phyloP scores from a whole-genome alignment of 2,113 vertebrate genomes.

The Chinchilla lanigera region DNA sequence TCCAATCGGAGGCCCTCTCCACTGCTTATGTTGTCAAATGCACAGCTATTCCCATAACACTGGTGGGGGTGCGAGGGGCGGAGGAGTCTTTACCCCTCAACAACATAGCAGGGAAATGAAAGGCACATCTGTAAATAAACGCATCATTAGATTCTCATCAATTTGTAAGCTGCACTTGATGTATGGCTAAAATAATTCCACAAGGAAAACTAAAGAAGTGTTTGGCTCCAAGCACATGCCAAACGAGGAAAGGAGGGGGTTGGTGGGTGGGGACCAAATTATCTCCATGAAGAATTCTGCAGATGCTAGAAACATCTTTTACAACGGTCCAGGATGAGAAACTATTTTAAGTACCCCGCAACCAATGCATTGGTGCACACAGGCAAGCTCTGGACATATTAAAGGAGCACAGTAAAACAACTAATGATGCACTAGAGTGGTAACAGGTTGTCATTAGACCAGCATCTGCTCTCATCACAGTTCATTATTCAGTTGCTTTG shows the following conservation, averaged over 20 bases:
- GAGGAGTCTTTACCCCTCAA: conserved; percentile 73
- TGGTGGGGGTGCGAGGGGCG: background rate
- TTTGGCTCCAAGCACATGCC: conserved; percentile 75
- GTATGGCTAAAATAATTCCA: conserved; percentile 89
- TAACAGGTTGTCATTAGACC: conserved; percentile 95
- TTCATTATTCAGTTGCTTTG: conserved; percentile 93
- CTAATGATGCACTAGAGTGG: conserved; percentile 91
- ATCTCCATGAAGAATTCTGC: conserved; percentile 73
- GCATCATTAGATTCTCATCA: conserved; percentile 92
- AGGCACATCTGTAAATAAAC: conserved; percentile 93
- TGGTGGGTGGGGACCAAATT: conserved; percentile 28
- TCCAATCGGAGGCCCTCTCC: conserved; percentile 69
- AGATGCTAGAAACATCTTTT: conserved; percentile 62
- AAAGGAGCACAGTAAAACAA: conserved; percentile 88
- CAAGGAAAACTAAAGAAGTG: conserved; percentile 84
- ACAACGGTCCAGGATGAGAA: conserved; percentile 63
- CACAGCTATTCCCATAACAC: conserved; percentile 21
- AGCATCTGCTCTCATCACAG: conserved; percentile 95
- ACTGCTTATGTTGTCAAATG: conserved; percentile 76
- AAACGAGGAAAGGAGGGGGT: background rate
- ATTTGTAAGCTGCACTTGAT: conserved; percentile 90
- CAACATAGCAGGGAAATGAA: conserved; percentile 85
- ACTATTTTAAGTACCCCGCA: conserved; percentile 83
- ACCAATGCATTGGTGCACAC: conserved; percentile 84
- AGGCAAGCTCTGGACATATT: conserved; percentile 88